These are phyloP conservation scores for Dryococelus australis DNA, from an alignment of 2,888 invertebrate genomes.

Conservation along the genomic window DNA sequence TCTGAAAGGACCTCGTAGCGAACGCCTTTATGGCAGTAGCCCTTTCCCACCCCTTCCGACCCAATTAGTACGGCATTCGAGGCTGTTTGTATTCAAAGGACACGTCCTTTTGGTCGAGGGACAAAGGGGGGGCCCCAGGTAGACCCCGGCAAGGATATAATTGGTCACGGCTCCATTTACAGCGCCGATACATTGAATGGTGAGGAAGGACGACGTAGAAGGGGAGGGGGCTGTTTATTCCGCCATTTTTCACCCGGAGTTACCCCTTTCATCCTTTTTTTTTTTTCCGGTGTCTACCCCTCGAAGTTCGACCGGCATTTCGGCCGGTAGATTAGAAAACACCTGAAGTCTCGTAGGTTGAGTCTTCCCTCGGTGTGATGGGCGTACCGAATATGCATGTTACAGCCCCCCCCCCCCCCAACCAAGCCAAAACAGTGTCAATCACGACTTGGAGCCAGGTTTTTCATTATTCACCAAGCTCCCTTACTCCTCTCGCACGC, in stretches of 20 bases:
- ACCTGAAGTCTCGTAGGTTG: too few relatives aligned
- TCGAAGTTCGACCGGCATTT: not conserved
- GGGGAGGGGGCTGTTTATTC: not conserved
- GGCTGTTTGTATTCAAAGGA: constrained; percentile 10
- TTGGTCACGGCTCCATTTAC: not conserved
- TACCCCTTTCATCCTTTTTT: too few relatives aligned
- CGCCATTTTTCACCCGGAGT: not conserved
- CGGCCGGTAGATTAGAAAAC: not conserved
- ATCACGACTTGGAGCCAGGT: not conserved
- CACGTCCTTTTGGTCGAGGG: not conserved
- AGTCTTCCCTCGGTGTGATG: not conserved
- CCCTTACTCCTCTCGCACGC: not conserved
- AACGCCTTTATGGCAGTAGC: constrained; percentile 5
- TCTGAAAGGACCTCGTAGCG: not conserved
- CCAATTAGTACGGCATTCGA: constrained; percentile 1
- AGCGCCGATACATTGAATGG: not conserved
- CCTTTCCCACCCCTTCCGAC: not conserved
- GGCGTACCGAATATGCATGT: not conserved
- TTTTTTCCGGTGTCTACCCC: not conserved
- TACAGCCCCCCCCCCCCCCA: not conserved
- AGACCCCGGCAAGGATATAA: not conserved
- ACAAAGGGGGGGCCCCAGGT: not conserved
- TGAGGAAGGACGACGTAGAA: not conserved
- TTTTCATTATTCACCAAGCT: not conserved
- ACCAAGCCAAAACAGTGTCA: not conserved